These are phyloP conservation scores for Semotilus atromaculatus DNA, from an alignment of 2,797 vertebrate genomes.

Conservation along the genomic window DNA sequence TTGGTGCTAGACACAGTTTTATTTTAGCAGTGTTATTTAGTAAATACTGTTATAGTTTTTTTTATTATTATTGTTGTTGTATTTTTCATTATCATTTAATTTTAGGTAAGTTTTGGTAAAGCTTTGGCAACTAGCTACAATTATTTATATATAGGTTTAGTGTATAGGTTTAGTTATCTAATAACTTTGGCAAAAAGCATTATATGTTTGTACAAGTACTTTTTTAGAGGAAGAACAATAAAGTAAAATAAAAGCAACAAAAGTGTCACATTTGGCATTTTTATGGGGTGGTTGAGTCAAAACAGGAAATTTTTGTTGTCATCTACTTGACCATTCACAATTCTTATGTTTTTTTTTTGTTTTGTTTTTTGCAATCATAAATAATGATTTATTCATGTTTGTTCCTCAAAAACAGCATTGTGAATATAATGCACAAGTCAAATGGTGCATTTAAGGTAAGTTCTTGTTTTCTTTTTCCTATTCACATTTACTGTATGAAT, in stretches of 20 bases:
- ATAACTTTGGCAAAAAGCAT: no score
- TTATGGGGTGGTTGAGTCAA: not conserved
- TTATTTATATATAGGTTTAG: no score
- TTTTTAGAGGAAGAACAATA: not conserved
- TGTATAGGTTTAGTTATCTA: no score
- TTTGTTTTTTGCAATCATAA: not conserved
- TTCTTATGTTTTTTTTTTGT: not conserved
- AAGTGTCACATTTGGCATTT: not conserved
- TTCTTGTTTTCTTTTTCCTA: not conserved
- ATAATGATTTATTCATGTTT: not conserved
- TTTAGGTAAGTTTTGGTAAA: no score
- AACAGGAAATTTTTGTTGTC: not conserved
- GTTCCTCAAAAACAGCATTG: not conserved
- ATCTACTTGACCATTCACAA: no score
- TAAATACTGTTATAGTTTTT: no score
- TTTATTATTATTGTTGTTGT: no score
- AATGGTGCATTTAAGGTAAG: not conserved
- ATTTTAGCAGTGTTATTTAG: no score
- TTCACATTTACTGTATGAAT: not conserved
- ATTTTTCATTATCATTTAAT: no score
- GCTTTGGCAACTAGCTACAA: no score
- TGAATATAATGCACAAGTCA: not conserved
- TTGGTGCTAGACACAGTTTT: no score
- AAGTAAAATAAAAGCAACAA: not conserved
- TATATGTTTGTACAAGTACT: no score